Evolutionary conservation across 2,888 invertebrate genomes (phyloP), one percentile per base, ranked within the genome.

Genomic region (Rhyacophila evoluta): DNA sequence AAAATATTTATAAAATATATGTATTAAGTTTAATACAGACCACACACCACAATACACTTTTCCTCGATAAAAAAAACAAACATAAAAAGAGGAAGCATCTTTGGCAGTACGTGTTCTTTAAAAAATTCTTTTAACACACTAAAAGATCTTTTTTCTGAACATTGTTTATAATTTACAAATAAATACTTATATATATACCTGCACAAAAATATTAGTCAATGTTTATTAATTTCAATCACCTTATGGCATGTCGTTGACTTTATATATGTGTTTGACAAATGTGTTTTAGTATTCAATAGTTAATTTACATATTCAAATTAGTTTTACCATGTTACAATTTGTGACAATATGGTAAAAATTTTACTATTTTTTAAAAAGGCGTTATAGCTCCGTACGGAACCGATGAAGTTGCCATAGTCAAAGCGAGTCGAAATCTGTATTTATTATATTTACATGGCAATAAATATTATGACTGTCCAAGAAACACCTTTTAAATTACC

Each of bases 211-310:
- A 37, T 72, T 25, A 36, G 6, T 25, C 2, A 55, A 55, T 72
- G 72, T 72, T 72, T 72, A 36, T 72, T 72, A 36, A 55, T 55
- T 72, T 72, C 36, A 10, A 72, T 72, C 72, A 72, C 72, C 36
- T 72, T 72, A 37, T 72, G 72, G 72, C 72, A 72, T 72, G 72
- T 72, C 25, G 72, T 72, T 72, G 29, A 72, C 33, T 28, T 69
- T 28, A 69, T 28, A 69, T 11, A 27, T 69, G 69, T 69, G 69
- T 33, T 69, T 69, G 69, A 69, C 69, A 29, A 29, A 1, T 69
- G 33, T 55, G 55, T 55, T 19, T 55, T 55, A 25, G 10, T 55
- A 19, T 55, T 15, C 2, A 12, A 19, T 12, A 8, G 12, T 15
- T 41, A 41, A 4, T 41, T 41, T 6, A 41, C 15, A 55, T 1